Percentiles rank a stretch among this genome's conserved stretches.
Conservation (phyloP, 2,113 vertebrate genomes). For the Equus quagga region DNA sequence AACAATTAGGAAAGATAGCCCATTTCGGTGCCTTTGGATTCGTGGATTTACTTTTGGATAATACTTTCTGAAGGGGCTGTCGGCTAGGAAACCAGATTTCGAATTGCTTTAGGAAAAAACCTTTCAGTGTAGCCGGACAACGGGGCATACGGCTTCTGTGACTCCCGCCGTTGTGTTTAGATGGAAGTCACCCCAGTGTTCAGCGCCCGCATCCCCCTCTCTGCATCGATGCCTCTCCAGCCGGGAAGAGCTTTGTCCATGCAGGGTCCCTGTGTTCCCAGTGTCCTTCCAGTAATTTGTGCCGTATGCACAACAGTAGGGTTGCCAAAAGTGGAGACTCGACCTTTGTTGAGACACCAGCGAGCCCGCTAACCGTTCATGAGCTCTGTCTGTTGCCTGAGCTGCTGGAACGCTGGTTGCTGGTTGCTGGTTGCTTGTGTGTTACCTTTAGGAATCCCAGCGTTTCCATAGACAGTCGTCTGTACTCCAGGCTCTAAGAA, state of each 20-base stretch:
- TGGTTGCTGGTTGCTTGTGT: neutral
- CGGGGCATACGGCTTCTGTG: rapidly evolving
- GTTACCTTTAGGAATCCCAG: neutral
- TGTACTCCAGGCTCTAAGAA: too few species aligned
- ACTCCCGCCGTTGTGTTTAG: neutral
- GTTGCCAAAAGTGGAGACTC: rapidly evolving
- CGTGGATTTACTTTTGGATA: neutral
- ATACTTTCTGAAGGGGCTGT: neutral
- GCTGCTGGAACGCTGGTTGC: rapidly evolving
- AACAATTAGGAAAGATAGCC: rapidly evolving
- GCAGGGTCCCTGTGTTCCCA: rapidly evolving
- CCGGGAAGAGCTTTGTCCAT: rapidly evolving
- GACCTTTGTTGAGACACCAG: rapidly evolving
- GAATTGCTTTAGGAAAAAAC: neutral
- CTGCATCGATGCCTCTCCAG: neutral
- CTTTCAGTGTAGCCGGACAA: rapidly evolving
- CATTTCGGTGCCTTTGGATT: rapidly evolving
- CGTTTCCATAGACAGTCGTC: neutral
- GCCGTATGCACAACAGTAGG: rapidly evolving
- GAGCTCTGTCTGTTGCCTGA: neutral
- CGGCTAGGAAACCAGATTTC: neutral
- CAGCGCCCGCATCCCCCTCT: neutral
- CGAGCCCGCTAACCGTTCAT: rapidly evolving
- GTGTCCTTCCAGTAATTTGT: rapidly evolving
- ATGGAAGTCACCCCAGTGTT: too few species aligned